Percentiles rank a stretch among this genome's conserved stretches.
Evolutionary conservation across 2,888 invertebrate species (phyloP).

Genomic region (Cetonia aurata): DNA sequence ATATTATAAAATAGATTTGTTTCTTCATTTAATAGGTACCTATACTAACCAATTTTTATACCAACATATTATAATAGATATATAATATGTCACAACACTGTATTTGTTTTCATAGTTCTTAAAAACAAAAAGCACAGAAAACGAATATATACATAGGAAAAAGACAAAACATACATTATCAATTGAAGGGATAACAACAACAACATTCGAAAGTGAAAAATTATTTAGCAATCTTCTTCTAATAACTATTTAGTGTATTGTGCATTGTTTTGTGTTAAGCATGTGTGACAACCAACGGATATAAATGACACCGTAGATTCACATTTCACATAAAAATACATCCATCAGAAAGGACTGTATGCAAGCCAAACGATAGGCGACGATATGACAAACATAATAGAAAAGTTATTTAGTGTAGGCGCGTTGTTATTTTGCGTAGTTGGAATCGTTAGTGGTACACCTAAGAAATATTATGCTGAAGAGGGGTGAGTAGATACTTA

Average conservation of each 20-base stretch:
- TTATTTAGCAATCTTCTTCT: slow-evolving; percentile 48
- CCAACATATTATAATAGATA: too few species aligned
- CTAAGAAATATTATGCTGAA: slow-evolving; percentile 60
- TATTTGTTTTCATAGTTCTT: too few species aligned
- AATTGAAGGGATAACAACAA: slow-evolving; percentile 7
- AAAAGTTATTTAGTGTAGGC: slow-evolving; percentile 26
- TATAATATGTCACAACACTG: too few species aligned
- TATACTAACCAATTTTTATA: too few species aligned
- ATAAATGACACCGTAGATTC: slow-evolving; percentile 52
- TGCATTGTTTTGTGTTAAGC: slow-evolving; percentile 63
- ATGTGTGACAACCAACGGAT: slow-evolving; percentile 61
- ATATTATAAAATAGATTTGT: too few species aligned
- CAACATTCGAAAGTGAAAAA: slow-evolving; percentile 51
- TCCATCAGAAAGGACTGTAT: neutral
- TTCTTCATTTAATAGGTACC: too few species aligned
- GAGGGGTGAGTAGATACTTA: slow-evolving; percentile 56
- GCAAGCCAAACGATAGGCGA: slow-evolving; percentile 2
- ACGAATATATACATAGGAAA: too few species aligned
- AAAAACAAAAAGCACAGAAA: too few species aligned
- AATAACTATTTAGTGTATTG: slow-evolving; percentile 46
- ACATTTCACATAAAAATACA: slow-evolving; percentile 19
- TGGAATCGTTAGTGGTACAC: slow-evolving; percentile 48
- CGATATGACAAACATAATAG: slow-evolving; percentile 10
- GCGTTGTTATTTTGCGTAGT: slow-evolving; percentile 40
- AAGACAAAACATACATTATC: slow-evolving; percentile 10